Evolutionary conservation across 2,113 vertebrate genomes (phyloP).

Genomic region (Prietella phreatophila): DNA sequence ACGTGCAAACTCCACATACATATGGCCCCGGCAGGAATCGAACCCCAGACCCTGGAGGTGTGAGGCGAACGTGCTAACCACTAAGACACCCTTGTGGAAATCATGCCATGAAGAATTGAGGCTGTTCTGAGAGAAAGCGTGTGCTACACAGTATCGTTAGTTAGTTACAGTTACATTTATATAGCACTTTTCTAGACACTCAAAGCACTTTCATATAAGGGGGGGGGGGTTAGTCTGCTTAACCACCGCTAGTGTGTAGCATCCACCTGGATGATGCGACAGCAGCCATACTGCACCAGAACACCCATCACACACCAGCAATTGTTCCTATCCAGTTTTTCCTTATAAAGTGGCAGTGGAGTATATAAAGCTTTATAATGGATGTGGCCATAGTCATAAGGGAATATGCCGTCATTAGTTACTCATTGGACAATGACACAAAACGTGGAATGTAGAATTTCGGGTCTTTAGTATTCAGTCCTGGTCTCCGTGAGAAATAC

Average conservation of each 20-base stretch:
- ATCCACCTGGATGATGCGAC: too few species aligned
- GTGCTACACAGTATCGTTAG: not conserved
- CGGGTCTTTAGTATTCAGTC: not conserved
- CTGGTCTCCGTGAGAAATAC: not conserved
- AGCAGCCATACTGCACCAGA: too few species aligned
- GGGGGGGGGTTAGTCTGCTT: too few species aligned
- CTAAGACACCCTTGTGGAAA: not conserved
- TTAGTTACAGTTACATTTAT: not conserved
- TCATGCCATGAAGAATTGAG: not conserved
- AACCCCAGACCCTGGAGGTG: too few species aligned
- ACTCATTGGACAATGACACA: not conserved
- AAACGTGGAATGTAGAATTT: not conserved
- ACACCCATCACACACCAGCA: too few species aligned
- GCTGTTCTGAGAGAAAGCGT: not conserved
- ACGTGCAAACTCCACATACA: too few species aligned
- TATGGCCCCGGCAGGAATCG: too few species aligned
- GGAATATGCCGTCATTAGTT: not conserved
- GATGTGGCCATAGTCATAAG: not conserved
- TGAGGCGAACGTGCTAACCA: too few species aligned
- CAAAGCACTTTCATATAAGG: too few species aligned
- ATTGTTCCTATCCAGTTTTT: too few species aligned
- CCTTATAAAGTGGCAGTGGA: not conserved
- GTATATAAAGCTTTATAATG: not conserved
- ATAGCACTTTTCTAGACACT: too few species aligned
- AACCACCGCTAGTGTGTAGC: too few species aligned